phyloP scores from a whole-genome alignment of 2,113 vertebrate genomes.

The Ahaetulla prasina region DNA sequence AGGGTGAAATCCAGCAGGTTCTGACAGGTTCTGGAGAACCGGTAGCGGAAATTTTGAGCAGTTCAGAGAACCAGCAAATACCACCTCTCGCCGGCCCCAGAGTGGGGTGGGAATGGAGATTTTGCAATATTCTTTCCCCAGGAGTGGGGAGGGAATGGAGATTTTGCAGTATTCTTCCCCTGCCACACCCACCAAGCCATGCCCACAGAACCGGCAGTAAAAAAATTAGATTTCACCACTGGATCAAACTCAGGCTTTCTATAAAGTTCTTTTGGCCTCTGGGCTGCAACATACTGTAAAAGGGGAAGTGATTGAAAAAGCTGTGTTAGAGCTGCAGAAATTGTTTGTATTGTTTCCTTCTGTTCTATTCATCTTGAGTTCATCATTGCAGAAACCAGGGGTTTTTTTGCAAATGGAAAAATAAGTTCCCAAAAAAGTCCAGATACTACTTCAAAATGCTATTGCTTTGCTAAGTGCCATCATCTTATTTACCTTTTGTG shows the following conservation, averaged over 20 bases:
- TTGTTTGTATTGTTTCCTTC: background rate
- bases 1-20: no score
- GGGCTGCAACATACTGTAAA: background rate
- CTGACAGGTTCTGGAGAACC: no score
- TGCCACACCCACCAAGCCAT: no score
- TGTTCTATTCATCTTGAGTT: background rate
- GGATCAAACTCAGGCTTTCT: background rate
- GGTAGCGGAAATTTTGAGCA: no score
- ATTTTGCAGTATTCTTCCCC: no score
- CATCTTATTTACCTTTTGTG: background rate
- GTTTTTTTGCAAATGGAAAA: background rate
- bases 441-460: background rate
- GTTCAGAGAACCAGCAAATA: no score
- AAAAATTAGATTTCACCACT: no score
- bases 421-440: background rate
- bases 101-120: no score
- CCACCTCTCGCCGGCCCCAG: no score
- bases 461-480: background rate
- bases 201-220: no score
- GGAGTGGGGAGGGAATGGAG: no score
- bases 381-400: background rate
- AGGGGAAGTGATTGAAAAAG: background rate
- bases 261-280: background rate
- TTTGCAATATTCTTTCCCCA: no score
- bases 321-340: background rate